A percentile compares a stretch with the other conserved stretches of the same genome.
phyloP scores from a whole-genome alignment of 2,888 invertebrate species.

The Abscondita cerata region DNA sequence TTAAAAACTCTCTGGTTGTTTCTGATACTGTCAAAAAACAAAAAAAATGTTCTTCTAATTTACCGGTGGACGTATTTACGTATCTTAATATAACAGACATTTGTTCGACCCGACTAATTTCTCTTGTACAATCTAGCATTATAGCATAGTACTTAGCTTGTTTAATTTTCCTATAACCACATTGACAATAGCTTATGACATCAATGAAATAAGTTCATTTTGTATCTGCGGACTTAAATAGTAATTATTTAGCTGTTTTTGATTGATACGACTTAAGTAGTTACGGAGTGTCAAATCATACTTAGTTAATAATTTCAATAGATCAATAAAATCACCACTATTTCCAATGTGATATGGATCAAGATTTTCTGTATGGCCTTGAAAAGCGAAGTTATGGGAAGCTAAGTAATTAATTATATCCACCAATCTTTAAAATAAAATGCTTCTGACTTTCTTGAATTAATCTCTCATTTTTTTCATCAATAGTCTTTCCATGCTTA shows the following conservation, averaged over 20 bases:
- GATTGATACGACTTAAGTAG: background rate
- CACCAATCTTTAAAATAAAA: background rate
- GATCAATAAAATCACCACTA: background rate
- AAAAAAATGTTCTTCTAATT: constrained; percentile 1
- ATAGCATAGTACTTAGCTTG: background rate
- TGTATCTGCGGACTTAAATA: background rate
- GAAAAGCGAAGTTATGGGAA: background rate
- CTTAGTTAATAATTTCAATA: background rate
- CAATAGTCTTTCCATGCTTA: background rate
- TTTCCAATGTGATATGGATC: background rate
- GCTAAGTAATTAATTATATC: constrained; percentile 4
- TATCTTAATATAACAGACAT: constrained; percentile 5
- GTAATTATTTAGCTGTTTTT: background rate
- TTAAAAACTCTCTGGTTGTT: background rate
- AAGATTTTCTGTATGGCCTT: background rate
- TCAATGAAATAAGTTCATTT: background rate
- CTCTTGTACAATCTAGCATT: background rate
- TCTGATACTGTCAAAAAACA: background rate
- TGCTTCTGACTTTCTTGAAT: background rate
- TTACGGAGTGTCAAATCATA: background rate
- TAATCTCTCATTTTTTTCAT: no score
- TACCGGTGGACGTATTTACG: background rate
- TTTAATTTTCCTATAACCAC: background rate
- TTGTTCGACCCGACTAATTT: constrained; percentile 5
- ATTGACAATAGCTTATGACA: background rate